phyloP scores from a whole-genome alignment of 1,140 invertebrate species.

The Heliothis subflexa region DNA sequence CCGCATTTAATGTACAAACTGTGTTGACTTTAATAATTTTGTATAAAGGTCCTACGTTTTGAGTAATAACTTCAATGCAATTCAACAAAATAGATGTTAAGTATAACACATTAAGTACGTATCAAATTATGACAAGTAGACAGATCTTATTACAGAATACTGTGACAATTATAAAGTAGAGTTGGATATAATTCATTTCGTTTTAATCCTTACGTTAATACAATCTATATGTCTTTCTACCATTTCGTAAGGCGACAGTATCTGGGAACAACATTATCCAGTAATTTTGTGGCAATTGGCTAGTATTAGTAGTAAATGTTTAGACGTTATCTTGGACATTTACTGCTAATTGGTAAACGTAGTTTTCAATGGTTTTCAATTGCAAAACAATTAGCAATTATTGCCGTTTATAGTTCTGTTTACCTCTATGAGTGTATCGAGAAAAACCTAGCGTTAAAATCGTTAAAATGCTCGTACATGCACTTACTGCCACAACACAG shows the following conservation, averaged over 20 bases:
- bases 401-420: not conserved
- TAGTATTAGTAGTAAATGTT: constrained; percentile 19
- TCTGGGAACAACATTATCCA: not conserved
- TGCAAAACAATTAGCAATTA: constrained; percentile 21
- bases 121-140: no score
- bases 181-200: no score
- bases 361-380: constrained; percentile 29
- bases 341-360: constrained; percentile 32
- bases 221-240: no score
- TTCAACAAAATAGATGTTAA: no score
- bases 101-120: no score
- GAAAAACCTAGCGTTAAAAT: not conserved
- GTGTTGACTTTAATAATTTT: not conserved
- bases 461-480: not conserved
- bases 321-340: constrained; percentile 12
- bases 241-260: not conserved
- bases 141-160: no score
- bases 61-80: no score
- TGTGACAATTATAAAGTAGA: no score
- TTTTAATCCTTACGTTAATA: no score
- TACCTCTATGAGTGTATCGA: not conserved
- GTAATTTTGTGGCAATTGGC: constrained; percentile 6
- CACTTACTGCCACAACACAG: no score
- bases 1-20: not conserved
- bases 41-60: no score